phyloP scores from a whole-genome alignment of 2,797 vertebrate genomes.

The Antennarius maculatus region DNA sequence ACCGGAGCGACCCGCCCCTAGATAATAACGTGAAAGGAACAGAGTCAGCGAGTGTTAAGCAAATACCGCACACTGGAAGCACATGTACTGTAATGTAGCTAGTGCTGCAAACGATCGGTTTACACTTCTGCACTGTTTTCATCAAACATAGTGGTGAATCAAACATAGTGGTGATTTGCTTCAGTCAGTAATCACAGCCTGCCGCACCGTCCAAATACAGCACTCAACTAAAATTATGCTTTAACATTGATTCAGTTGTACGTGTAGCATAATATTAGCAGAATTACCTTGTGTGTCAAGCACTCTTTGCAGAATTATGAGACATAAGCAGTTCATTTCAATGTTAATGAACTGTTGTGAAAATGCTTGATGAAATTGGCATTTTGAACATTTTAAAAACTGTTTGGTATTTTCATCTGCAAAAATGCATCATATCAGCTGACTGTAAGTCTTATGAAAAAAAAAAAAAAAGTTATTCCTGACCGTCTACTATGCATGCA shows the following conservation, averaged over 20 bases:
- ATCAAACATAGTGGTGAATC: too few species aligned
- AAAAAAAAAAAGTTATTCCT: too few species aligned
- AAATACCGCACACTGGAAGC: slow-evolving; percentile 32
- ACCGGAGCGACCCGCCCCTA: slow-evolving; percentile 48
- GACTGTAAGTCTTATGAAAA: too few species aligned
- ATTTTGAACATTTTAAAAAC: too few species aligned
- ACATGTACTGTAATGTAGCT: slow-evolving; percentile 3
- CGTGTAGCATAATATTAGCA: too few species aligned
- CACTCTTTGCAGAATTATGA: neutral
- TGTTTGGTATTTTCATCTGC: too few species aligned
- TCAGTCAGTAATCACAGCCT: accelerated
- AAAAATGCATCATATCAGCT: too few species aligned
- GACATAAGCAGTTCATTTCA: too few species aligned
- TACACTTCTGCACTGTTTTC: too few species aligned
- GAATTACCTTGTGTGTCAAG: too few species aligned
- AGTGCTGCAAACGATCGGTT: neutral
- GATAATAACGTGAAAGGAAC: slow-evolving; percentile 43
- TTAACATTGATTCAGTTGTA: neutral
- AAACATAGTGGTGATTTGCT: neutral
- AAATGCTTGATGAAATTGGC: neutral
- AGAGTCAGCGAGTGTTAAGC: slow-evolving; percentile 55
- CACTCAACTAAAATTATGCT: neutral
- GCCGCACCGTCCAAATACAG: neutral
- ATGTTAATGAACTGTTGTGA: too few species aligned
- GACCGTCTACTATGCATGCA: too few species aligned